Evolutionary conservation across 2,113 vertebrate genomes (phyloP), one percentile per base, ranked within the genome.

Genomic region (Oncorhynchus gorbuscha): DNA sequence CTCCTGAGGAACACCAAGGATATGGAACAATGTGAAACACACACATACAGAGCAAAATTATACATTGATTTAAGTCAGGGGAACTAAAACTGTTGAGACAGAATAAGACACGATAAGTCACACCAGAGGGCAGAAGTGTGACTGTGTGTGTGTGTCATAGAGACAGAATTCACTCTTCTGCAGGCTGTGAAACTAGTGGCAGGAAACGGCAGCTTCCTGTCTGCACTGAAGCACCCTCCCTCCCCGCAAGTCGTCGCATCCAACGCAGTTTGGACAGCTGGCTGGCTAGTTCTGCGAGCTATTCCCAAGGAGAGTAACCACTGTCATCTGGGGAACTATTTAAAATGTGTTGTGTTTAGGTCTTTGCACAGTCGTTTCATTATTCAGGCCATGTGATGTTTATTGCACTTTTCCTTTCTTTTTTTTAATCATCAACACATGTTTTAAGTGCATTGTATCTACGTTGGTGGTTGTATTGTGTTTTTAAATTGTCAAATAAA

Each of bases 1-100:
- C 90, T 99, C 98, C 98, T 99, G 82, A 59, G 49, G 82, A 86
- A 75, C 30, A 79, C 1, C 0, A 58, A 3, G 64, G 2, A 45
- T 12, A 45, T 12, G 39, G 39, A 45, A 45, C 39, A 11, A 55
- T 49, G 45, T 49, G 32, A 18, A 3, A 73, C 20, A 78, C 39
- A 45, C 9, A 39, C 39, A 39, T 39, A 39, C 49, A 65, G 62
- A 55, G 59, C 18, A 9, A 28, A 24, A 70, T 9, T 3, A 35
- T 32, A 69, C 32, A 80, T 49, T n/a, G 1, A 51, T 45, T 2
- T 76, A 48, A 48, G n/a, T 55, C 69, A 69, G 14, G 39, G 24
- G 20, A 66, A 66, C 2, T n/a, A 66, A 66, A 66, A 55, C 51
- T 18, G 39, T 30, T 16, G 65, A 67, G 65, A 11, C 30, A 30